A percentile compares a stretch with the other conserved stretches of the same genome.
phyloP scores from a whole-genome alignment of 2,888 invertebrate species.

The Saturnia pavonia region DNA sequence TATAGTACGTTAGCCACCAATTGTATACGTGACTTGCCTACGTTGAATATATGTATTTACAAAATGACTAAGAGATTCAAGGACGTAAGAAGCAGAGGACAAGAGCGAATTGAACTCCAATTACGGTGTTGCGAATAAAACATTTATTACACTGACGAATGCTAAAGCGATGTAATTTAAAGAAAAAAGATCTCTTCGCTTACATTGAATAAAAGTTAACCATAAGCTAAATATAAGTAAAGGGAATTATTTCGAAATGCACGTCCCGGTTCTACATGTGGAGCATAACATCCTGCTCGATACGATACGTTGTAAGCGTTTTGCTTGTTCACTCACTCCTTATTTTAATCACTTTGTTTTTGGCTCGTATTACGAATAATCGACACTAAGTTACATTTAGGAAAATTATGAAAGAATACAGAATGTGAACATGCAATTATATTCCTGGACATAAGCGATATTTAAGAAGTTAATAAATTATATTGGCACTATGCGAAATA shows the following conservation, averaged over 20 bases:
- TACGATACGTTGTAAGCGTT: slow-evolving; percentile 4
- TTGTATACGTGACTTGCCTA: too few species aligned
- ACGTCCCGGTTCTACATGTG: slow-evolving; percentile 29
- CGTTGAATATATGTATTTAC: too few species aligned
- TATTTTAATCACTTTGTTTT: slow-evolving; percentile 12
- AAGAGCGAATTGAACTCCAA: too few species aligned
- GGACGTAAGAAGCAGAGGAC: too few species aligned
- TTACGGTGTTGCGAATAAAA: neutral
- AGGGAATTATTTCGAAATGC: slow-evolving; percentile 26
- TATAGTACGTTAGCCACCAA: too few species aligned
- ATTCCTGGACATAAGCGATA: neutral
- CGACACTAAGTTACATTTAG: neutral
- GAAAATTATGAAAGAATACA: neutral
- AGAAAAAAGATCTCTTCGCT: neutral
- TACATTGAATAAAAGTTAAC: slow-evolving; percentile 36
- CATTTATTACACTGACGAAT: neutral
- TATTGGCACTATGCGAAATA: too few species aligned
- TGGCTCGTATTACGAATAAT: neutral
- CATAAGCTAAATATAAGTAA: slow-evolving; percentile 5
- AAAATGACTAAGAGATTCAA: too few species aligned
- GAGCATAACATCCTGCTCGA: slow-evolving; percentile 39
- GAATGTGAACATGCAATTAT: neutral
- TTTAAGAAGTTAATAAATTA: neutral
- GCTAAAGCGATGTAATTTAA: neutral
- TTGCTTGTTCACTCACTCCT: slow-evolving; percentile 9